Base-by-base conservation (phyloP, 2,888 invertebrate species). In the Tribolium freemani region DNA sequence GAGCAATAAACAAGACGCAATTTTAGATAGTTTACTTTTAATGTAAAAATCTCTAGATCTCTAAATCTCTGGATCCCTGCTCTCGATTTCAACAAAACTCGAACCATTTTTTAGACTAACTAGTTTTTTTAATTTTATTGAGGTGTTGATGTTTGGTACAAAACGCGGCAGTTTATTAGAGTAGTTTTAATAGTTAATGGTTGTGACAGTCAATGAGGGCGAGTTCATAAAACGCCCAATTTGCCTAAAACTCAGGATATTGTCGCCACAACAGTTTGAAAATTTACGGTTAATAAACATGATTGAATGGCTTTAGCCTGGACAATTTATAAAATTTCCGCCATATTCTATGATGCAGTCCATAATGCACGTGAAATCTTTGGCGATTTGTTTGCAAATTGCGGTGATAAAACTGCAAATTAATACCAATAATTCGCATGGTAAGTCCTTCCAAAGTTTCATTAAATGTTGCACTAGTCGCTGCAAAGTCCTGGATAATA, bases 321-420 rank as follows among this genome's bases (percentile, higher is more conserved):
- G 48, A 57, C 67, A 57, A 67, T 67, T 67, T 56, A 57, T 57
- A 57, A 67, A 67, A 57, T 67, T 67, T 67, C 45, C 48, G 46
- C 56, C 21, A 26, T 9, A 64, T 45, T 53, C 30, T 6, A 30
- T 50, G 13, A 50, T 50, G 20, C 20, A 20, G 38, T 38, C 1
- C 8, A 38, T 26, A 38, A 38, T 38, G 38, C 38, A 9, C 54
- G 5, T 30, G 31, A 54, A 26, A 26, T 26, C 26, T 53, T 20
- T 53, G 20, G 2, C n/a, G 26, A 11, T 54, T 16, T 16, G 13
- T 56, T 11, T 56, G 11, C 20, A 20, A 57, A 57, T 26, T 54
- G 16, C 46, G 9, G 46, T 20, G 45, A 10, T 46, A 38, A 56
- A 57, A 44, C 58, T 45, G 20, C 16, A 64, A 64, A 38, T 66